Conservation (phyloP, 2,888 invertebrate species). For the Leucania comma region DNA sequence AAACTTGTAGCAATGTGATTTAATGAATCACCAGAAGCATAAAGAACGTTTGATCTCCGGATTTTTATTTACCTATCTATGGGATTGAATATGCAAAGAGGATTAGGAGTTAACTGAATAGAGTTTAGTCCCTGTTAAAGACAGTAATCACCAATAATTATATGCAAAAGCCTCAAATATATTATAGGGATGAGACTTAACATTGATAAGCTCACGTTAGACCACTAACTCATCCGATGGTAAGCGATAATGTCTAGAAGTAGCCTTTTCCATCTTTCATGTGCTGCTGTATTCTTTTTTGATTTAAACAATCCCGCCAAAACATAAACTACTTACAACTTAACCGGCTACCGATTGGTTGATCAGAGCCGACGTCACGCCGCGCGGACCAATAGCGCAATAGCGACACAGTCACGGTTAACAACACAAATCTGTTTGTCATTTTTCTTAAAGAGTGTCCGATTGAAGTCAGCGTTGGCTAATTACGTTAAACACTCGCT, state of each 20-base stretch:
- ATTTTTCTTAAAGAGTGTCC: slow-evolving; percentile 25
- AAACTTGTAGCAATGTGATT: not conserved
- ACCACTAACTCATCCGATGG: no score
- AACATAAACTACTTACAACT: not conserved
- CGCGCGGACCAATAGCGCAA: slow-evolving; percentile 15
- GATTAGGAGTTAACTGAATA: not conserved
- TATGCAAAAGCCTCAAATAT: no score
- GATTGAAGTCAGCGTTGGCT: slow-evolving; percentile 11
- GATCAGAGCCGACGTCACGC: not conserved
- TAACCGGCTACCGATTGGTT: slow-evolving; percentile 30
- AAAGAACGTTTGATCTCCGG: not conserved
- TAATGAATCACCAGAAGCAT: not conserved
- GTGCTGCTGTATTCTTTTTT: no score
- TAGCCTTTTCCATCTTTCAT: no score
- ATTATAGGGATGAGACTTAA: no score
- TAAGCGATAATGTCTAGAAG: no score
- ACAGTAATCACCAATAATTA: not conserved
- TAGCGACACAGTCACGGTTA: slow-evolving; percentile 16
- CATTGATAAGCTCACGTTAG: no score
- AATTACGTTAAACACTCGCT: slow-evolving; percentile 20
- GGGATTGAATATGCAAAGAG: no score
- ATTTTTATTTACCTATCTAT: no score
- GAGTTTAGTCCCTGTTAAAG: not conserved
- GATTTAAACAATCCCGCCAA: slow-evolving; percentile 41
- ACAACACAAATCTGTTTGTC: slow-evolving; percentile 25